Percentiles rank a stretch among this genome's conserved stretches.
Conservation (phyloP, 2,888 invertebrate species). For the Fragum sueziense region DNA sequence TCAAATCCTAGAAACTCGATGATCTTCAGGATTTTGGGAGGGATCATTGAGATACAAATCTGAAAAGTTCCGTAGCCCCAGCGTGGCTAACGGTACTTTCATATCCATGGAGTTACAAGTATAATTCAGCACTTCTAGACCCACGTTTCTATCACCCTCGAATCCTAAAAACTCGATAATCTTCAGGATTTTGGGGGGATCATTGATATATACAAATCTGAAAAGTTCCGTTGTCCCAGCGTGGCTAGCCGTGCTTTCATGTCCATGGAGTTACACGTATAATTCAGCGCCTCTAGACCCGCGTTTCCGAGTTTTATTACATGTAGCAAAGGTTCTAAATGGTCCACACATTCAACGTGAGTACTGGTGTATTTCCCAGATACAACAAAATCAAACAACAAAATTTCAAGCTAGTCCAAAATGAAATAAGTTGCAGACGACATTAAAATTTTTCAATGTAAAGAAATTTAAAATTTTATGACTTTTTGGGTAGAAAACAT, state of each 20-base stretch:
- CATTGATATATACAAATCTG: constrained; percentile 87
- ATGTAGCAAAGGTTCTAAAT: too few relatives aligned
- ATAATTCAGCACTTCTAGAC: constrained; percentile 85
- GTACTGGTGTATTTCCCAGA: too few relatives aligned
- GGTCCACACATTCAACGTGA: too few relatives aligned
- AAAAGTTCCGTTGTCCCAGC: constrained; percentile 87
- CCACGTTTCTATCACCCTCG: constrained; percentile 85
- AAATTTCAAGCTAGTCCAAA: too few relatives aligned
- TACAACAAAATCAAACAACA: too few relatives aligned
- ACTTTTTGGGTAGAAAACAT: too few relatives aligned
- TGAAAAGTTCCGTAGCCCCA: constrained; percentile 88
- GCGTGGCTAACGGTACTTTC: constrained; percentile 87
- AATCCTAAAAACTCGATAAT: constrained; percentile 87
- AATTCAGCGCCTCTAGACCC: constrained; percentile 85
- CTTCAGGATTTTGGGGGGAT: constrained; percentile 85
- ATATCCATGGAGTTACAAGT: constrained; percentile 86
- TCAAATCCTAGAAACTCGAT: constrained; percentile 88
- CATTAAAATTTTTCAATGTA: too few relatives aligned
- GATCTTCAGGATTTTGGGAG: constrained; percentile 85
- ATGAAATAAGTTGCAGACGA: too few relatives aligned
- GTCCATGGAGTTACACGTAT: constrained; percentile 86
- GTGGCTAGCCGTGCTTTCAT: constrained; percentile 88
- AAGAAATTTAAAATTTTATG: too few relatives aligned
- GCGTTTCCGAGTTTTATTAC: too few relatives aligned
- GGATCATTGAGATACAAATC: constrained; percentile 87